These are phyloP conservation scores for Poeciliopsis paucimaculata DNA, from an alignment of 2,797 vertebrate species.

Conservation along the genomic window DNA sequence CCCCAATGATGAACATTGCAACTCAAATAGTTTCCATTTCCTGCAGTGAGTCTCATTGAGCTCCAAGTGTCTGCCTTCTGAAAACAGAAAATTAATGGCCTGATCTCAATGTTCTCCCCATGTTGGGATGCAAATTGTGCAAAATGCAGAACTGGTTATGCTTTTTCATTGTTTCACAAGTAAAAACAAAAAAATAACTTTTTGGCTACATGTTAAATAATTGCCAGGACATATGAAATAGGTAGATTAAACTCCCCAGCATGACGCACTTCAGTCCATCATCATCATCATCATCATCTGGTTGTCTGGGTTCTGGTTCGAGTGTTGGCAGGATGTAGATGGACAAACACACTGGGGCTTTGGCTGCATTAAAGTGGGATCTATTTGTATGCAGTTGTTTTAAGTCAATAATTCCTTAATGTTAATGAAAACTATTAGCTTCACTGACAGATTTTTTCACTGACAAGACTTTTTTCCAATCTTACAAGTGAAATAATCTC, in stretches of 20 bases:
- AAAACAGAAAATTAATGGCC: slow-evolving; percentile 48
- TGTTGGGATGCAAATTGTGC: slow-evolving; percentile 69
- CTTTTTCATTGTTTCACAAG: slow-evolving; percentile 67
- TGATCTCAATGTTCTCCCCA: slow-evolving; percentile 39
- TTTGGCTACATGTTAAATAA: slow-evolving; percentile 53
- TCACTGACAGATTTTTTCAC: too few relatives aligned
- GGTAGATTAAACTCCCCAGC: slow-evolving; percentile 17
- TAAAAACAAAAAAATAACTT: slow-evolving; percentile 65
- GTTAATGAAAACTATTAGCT: too few relatives aligned
- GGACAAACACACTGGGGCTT: neutral
- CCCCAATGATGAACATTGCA: neutral
- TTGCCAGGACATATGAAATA: slow-evolving; percentile 60
- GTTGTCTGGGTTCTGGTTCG: neutral
- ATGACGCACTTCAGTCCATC: slow-evolving; percentile 10
- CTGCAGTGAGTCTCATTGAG: neutral
- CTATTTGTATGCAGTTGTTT: too few relatives aligned
- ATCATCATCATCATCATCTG: neutral
- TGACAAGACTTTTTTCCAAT: too few relatives aligned
- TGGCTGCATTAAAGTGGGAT: neutral
- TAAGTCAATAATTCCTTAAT: too few relatives aligned
- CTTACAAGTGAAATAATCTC: too few relatives aligned
- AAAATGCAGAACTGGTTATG: slow-evolving; percentile 73
- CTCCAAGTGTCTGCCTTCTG: slow-evolving; percentile 15
- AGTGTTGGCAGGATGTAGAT: neutral
- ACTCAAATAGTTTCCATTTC: neutral